phyloP scores from a whole-genome alignment of 1,140 invertebrate species.

The Drosophila persimilis region DNA sequence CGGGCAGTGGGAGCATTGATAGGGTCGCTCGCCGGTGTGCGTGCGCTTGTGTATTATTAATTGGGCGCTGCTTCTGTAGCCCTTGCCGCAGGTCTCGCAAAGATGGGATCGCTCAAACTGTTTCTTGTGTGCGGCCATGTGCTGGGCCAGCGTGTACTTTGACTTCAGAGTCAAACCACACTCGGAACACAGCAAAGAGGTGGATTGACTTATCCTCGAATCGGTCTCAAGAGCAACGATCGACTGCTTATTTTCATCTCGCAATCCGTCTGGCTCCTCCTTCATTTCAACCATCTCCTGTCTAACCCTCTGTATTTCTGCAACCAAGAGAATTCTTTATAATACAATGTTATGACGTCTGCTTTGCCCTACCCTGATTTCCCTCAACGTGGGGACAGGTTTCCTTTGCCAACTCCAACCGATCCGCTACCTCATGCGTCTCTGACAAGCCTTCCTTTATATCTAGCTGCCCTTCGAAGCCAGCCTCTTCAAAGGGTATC shows the following conservation, averaged over 20 bases:
- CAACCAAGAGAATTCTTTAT: too few species aligned
- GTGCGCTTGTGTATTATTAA: constrained; percentile 23
- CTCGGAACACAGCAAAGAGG: constrained; percentile 25
- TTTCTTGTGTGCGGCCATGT: constrained; percentile 18
- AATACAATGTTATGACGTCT: too few species aligned
- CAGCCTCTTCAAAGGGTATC: too few species aligned
- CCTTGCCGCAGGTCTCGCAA: constrained; percentile 38
- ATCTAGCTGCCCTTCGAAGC: too few species aligned
- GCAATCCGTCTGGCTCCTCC: neutral
- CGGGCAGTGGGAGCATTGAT: constrained; percentile 23
- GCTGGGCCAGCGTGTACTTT: constrained; percentile 11
- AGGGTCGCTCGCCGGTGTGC: constrained; percentile 47
- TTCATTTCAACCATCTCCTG: neutral
- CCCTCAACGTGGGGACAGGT: too few species aligned
- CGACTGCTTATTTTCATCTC: constrained; percentile 2
- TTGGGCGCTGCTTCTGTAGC: constrained; percentile 27
- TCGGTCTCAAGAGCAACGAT: too few species aligned
- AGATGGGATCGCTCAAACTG: constrained; percentile 21
- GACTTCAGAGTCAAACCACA: constrained; percentile 31
- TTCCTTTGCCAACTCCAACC: too few species aligned
- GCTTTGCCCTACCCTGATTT: too few species aligned
- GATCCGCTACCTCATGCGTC: too few species aligned
- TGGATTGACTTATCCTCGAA: neutral
- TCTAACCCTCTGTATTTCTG: too few species aligned
- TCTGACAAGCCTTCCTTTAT: too few species aligned